Evolutionary conservation across 2,888 invertebrate genomes (phyloP).

Genomic region (Platerodrilus igneus): DNA sequence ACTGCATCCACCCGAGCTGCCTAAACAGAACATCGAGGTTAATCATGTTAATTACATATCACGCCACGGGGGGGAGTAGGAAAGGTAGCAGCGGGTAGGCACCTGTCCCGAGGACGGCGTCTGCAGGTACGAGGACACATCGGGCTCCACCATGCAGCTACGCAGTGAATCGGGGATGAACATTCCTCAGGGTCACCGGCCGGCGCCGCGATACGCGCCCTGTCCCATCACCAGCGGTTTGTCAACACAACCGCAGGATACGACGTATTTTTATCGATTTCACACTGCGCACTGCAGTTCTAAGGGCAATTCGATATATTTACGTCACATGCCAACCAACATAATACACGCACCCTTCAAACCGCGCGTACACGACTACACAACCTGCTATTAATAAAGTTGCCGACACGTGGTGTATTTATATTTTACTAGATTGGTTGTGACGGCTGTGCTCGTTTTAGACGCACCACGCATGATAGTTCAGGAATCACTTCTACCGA

Average conservation of each 20-base stretch:
- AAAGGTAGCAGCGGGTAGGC: slow-evolving; percentile 57
- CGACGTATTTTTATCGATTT: slow-evolving; percentile 38
- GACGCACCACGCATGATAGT: slow-evolving; percentile 26
- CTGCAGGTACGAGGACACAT: slow-evolving; percentile 91
- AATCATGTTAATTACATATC: slow-evolving; percentile 53
- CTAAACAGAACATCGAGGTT: slow-evolving; percentile 49
- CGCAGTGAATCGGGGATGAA: slow-evolving; percentile 90
- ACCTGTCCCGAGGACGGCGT: slow-evolving; percentile 95
- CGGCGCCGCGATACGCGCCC: slow-evolving; percentile 43
- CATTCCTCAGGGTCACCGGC: slow-evolving; percentile 59
- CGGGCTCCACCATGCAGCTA: slow-evolving; percentile 94
- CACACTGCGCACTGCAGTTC: slow-evolving; percentile 39
- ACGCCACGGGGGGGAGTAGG: slow-evolving; percentile 50
- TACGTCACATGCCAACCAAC: slow-evolving; percentile 30
- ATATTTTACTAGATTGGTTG: slow-evolving; percentile 26
- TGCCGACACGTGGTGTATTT: slow-evolving; percentile 29
- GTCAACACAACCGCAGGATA: slow-evolving; percentile 28
- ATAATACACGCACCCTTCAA: slow-evolving; percentile 24
- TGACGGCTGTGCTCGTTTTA: slow-evolving; percentile 26
- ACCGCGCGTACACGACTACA: slow-evolving; percentile 23
- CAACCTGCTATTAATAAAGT: slow-evolving; percentile 30
- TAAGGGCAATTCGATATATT: slow-evolving; percentile 26
- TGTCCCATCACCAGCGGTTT: slow-evolving; percentile 41
- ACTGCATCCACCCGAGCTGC: slow-evolving; percentile 32
- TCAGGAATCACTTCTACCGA: slow-evolving; percentile 25